Conservation (phyloP, 1,140 invertebrate species). For the Drosophila pachea region DNA sequence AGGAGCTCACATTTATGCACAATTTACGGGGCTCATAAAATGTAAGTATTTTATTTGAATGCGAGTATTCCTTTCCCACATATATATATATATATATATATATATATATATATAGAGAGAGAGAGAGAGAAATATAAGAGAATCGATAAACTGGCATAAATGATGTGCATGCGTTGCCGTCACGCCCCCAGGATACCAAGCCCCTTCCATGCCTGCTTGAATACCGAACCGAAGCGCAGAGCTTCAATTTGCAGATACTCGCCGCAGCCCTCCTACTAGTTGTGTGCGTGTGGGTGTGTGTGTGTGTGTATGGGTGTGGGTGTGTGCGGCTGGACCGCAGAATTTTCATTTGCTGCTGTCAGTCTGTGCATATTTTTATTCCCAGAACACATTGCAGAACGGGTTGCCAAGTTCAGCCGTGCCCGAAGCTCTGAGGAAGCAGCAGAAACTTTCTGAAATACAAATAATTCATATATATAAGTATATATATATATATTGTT, state of each 20-base stretch:
- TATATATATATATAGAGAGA: slow-evolving; percentile 29
- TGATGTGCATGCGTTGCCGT: slow-evolving; percentile 48
- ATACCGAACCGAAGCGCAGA: too few species aligned
- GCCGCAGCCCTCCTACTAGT: neutral
- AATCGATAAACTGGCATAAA: slow-evolving; percentile 69
- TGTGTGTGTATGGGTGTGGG: neutral
- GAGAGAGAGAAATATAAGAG: too few species aligned
- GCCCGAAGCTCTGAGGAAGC: too few species aligned
- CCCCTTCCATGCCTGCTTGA: neutral
- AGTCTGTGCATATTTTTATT: slow-evolving; percentile 59
- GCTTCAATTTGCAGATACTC: too few species aligned
- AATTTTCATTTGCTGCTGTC: slow-evolving; percentile 45
- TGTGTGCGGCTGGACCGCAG: slow-evolving; percentile 35
- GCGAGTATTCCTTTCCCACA: slow-evolving; percentile 13
- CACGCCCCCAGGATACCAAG: too few species aligned
- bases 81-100: too few species aligned
- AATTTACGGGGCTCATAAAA: slow-evolving; percentile 59
- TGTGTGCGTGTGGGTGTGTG: neutral
- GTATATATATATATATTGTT: too few species aligned
- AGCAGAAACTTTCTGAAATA: too few species aligned
- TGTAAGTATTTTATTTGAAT: slow-evolving; percentile 35
- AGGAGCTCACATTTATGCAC: slow-evolving; percentile 48
- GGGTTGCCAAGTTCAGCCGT: neutral
- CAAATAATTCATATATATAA: too few species aligned
- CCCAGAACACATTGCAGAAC: neutral